These are phyloP conservation scores for Epinephelus coioides DNA, from an alignment of 2,797 vertebrate genomes.

Conservation along the genomic window DNA sequence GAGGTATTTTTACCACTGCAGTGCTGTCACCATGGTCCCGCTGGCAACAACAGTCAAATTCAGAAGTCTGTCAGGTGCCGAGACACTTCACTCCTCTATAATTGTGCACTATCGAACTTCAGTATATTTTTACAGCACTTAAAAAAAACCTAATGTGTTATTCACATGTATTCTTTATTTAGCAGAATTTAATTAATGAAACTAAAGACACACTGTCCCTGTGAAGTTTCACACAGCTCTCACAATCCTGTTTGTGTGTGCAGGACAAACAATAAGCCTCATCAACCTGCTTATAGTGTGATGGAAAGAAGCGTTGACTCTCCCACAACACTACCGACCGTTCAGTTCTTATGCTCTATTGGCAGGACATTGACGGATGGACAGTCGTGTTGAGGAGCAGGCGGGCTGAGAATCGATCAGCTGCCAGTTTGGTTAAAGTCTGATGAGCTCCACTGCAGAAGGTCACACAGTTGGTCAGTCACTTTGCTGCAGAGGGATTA, in stretches of 20 bases:
- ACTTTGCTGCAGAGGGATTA: slow-evolving; percentile 40
- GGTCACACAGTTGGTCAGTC: slow-evolving; percentile 65
- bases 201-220: slow-evolving; percentile 2
- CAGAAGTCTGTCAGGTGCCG: slow-evolving; percentile 22
- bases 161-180: slow-evolving; percentile 44
- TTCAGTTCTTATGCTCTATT: slow-evolving; percentile 35
- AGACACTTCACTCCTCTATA: slow-evolving; percentile 29
- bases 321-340: not conserved
- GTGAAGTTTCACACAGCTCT: slow-evolving; percentile 43
- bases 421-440: slow-evolving; percentile 71
- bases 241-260: not conserved
- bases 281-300: slow-evolving; percentile 1
- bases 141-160: not conserved
- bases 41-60: slow-evolving; percentile 19
- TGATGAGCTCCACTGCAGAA: slow-evolving; percentile 72
- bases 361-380: slow-evolving; percentile 72
- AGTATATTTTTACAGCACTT: slow-evolving; percentile 11
- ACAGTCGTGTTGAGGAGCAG: slow-evolving; percentile 47
- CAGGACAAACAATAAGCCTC: slow-evolving; percentile 34
- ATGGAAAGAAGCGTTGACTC: not conserved
- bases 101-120: slow-evolving; percentile 13
- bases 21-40: slow-evolving; percentile 3
- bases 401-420: slow-evolving; percentile 62
- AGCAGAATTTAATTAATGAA: slow-evolving; percentile 37
- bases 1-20: slow-evolving; percentile 46